Evolutionary conservation across 2,113 vertebrate genomes (phyloP), one percentile per base, ranked within the genome.

Genomic region (Sphaerodactylus townsendi): DNA sequence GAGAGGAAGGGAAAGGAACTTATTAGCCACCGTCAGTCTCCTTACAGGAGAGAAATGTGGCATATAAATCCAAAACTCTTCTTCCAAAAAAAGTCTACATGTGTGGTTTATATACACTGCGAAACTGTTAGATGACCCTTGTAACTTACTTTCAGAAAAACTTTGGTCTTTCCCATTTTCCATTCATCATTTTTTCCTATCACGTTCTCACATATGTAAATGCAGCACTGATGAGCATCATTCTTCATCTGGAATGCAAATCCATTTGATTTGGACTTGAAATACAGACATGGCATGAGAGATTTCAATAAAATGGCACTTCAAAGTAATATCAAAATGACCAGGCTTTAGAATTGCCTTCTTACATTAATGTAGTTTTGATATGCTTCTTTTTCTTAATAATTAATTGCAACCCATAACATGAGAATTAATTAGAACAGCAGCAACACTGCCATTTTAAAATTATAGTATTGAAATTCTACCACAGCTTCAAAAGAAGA

Each of bases 71-170:
- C n/a, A n/a, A n/a, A n/a, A n/a, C n/a, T n/a, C n/a, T n/a, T n/a
- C n/a, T n/a, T n/a, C n/a, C n/a, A n/a, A n/a, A n/a, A n/a, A n/a
- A n/a, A n/a, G n/a, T n/a, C n/a, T n/a, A n/a, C n/a, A 13, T 41
- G 39, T 78, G 15, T 33, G 11, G 11, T 35, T 65, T 68, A 68
- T 17, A 33, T 50, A 28, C 50, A 64, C n/a, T 30, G n/a, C 10
- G 14, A 50, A 79, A 23, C 35, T 71, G 86, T 84, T 15, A 53
- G 70, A 77, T 11, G 21, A 2, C 25, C 3, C 2, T 66, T 87
- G 74, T 66, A 79, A 93, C 93, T 96, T 94, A 99, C 99, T 97
- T 99, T 99, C 35, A 99, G 93, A 93, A 99, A 99, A 85, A 99
- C 96, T 93, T 99, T 99, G 39, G 96, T 98, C 93, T 93, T 99